phyloP scores from a whole-genome alignment of 2,113 vertebrate species.

The Raphicerus campestris region DNA sequence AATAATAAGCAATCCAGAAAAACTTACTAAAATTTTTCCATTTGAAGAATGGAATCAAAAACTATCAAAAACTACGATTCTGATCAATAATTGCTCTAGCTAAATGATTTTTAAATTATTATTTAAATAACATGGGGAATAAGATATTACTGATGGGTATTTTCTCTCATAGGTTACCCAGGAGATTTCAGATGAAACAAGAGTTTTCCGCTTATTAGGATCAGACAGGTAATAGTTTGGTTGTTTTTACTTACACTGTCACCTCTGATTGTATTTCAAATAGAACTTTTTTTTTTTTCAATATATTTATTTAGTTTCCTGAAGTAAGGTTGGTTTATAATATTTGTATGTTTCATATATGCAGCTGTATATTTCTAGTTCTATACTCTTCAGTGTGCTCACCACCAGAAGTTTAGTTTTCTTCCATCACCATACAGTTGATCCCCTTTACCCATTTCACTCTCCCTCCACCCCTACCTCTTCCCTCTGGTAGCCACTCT shows the following conservation, averaged over 20 bases:
- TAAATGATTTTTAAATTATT: conserved; percentile 20
- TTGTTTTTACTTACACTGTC: conserved; percentile 25
- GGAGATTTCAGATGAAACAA: conserved; percentile 96
- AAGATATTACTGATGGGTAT: conserved; percentile 14
- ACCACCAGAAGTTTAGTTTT: neutral
- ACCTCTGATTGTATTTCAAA: neutral
- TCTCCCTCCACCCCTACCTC: neutral
- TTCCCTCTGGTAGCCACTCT: neutral
- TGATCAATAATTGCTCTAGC: neutral
- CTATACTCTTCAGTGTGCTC: neutral
- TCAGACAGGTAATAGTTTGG: conserved; percentile 91
- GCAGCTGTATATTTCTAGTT: neutral
- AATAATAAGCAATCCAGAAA: neutral
- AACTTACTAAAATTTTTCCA: neutral
- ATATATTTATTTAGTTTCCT: neutral
- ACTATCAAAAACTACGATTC: conserved; percentile 2
- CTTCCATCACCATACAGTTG: neutral
- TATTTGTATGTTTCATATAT: neutral
- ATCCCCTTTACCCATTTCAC: neutral
- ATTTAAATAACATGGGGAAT: neutral
- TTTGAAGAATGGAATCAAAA: neutral
- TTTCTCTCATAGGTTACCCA: conserved; percentile 90
- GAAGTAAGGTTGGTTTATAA: neutral
- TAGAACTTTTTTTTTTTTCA: neutral
- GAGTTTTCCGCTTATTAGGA: conserved; percentile 95